Evolutionary conservation across 2,113 vertebrate genomes (phyloP), one percentile per base, ranked within the genome.

Genomic region (Vulpes lagopus): DNA sequence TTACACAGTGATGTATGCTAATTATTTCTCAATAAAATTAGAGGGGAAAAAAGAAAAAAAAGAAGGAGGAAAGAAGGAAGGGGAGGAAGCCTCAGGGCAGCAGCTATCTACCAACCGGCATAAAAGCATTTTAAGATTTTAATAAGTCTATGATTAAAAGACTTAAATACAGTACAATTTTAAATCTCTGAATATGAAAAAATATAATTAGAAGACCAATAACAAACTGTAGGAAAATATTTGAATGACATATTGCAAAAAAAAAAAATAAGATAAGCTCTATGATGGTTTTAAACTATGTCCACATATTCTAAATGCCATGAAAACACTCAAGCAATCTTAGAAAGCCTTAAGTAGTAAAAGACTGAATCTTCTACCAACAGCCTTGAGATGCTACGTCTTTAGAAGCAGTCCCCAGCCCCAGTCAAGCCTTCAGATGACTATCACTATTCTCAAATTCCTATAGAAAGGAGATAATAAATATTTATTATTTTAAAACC

Each of bases 111-210:
- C 43, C 81, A 84, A 43, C 25, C 22, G 65, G 15, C 76, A 62
- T 3, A 3, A 62, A 85, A 65, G 27, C 30, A 85, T 35, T 60
- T 95, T 35, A 86, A 95, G 53, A 92, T 82, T 79, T 62, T 78
- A 78, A 78, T 17, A 93, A 91, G 25, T 8, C 90, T 97, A 95
- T 81, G 16, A 92, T 92, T 25, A 91, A 78, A 11, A 89, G 32
- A 55, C 20, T 73, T 65, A 67, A 86, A 11, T 71, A 86, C 4
- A 60, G 82, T 32, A 67, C 20, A 89, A 76, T 62, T 51, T 83
- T 93, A 49, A 20, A 60, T 93, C 27, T 91, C 32, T 92, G 53
- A 69, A 71, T 53, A 9, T 94, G 11, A 64, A 89, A 96, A 43
- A 91, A 94, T 10, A 81, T 84, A 79, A 62, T 49, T 60, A 7